A percentile compares a stretch with the other conserved stretches of the same genome.
phyloP scores from a whole-genome alignment of 2,797 vertebrate species.

The Apodemus agrarius region DNA sequence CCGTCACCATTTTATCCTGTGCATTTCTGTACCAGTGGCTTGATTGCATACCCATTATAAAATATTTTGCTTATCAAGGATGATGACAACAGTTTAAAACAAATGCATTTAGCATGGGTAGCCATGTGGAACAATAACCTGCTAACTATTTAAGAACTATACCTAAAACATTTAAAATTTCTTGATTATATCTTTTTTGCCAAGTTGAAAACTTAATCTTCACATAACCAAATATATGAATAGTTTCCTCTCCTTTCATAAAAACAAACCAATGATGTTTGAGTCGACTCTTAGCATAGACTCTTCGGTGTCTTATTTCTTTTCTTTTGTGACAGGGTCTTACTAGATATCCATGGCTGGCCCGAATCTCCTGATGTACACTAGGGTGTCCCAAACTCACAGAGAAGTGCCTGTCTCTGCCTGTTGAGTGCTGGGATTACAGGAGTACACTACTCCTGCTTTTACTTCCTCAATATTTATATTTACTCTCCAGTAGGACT shows the following conservation, averaged over 20 bases:
- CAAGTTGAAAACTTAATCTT: conserved; percentile 44
- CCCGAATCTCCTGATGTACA: neutral
- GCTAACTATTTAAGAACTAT: conserved; percentile 44
- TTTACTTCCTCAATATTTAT: neutral
- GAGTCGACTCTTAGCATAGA: conserved; percentile 1
- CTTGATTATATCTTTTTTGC: neutral
- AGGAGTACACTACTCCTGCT: neutral
- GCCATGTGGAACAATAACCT: neutral
- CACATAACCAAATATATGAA: neutral
- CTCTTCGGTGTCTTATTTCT: neutral
- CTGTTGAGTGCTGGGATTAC: neutral
- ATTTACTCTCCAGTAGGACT: conserved; percentile 28
- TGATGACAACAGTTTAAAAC: conserved; percentile 28
- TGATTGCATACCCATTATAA: neutral
- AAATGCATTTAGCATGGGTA: conserved; percentile 2
- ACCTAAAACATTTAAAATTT: conserved; percentile 24
- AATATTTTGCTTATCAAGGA: conserved; percentile 28
- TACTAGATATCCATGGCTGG: neutral
- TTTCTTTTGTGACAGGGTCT: neutral
- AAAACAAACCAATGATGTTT: neutral
- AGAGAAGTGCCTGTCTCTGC: neutral
- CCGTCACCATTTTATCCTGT: neutral
- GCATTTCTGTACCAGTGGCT: neutral
- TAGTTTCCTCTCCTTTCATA: neutral
- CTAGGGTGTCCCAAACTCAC: neutral